These are phyloP conservation scores for Ptychodera flava DNA, from an alignment of 35 echinoderm and acorn worm genomes.

Conservation along the genomic window DNA sequence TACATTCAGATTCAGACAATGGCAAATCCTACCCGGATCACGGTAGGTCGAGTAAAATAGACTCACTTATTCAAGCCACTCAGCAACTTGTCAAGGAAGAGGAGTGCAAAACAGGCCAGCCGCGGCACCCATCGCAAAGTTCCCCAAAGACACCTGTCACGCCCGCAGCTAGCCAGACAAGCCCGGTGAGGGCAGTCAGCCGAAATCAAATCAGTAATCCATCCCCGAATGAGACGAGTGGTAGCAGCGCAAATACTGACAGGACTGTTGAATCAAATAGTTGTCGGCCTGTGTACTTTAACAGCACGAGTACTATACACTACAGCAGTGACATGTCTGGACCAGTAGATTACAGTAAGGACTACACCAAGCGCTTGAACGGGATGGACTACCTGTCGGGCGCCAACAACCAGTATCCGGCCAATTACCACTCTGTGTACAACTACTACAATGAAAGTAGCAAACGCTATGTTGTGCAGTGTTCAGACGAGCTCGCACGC, in stretches of 20 bases:
- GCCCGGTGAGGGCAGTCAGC: background rate
- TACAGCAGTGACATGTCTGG: background rate
- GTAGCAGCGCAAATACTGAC: background rate
- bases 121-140: background rate
- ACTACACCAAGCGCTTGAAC: background rate
- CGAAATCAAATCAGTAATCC: background rate
- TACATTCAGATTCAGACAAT: background rate
- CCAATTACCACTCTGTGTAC: background rate
- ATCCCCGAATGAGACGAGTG: background rate
- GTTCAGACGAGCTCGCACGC: background rate
- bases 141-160: background rate
- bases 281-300: background rate
- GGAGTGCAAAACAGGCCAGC: background rate
- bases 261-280: background rate
- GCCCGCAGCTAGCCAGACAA: background rate
- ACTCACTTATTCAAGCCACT: conserved; percentile 10
- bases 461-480: background rate
- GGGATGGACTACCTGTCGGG: background rate
- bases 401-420: background rate
- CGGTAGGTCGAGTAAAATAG: conserved; percentile 2
- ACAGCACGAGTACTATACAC: background rate
- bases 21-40: background rate
- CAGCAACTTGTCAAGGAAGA: conserved; percentile 17
- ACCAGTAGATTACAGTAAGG: background rate
- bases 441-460: background rate